Evolutionary conservation across 2,113 vertebrate genomes (phyloP).

Genomic region (Helogale parvula): DNA sequence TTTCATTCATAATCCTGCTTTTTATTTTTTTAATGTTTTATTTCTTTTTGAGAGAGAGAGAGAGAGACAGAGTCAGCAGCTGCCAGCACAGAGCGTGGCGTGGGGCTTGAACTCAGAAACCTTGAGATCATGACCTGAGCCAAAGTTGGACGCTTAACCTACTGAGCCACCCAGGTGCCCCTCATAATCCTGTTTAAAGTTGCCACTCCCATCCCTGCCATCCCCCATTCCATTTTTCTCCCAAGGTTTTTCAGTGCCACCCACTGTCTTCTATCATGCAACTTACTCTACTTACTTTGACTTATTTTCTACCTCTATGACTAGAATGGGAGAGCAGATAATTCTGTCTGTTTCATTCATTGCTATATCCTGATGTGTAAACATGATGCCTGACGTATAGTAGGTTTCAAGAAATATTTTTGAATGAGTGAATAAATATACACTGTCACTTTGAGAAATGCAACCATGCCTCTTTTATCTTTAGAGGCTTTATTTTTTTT

Average conservation of each 20-base stretch:
- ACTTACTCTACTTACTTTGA: background rate
- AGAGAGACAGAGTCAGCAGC: no score
- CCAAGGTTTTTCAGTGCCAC: background rate
- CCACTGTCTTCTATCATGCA: background rate
- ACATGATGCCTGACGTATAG: background rate
- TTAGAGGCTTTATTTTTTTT: background rate
- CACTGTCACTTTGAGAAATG: background rate
- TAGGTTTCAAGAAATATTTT: background rate
- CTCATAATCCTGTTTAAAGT: background rate
- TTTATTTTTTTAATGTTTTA: no score
- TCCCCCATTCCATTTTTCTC: background rate
- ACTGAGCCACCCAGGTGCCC: no score
- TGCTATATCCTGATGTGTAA: background rate
- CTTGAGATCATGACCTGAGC: no score
- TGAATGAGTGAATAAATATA: background rate
- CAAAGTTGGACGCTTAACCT: no score
- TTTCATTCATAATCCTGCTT: background rate
- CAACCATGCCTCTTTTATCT: background rate
- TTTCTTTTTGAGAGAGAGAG: no score
- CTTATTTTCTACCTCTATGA: background rate
- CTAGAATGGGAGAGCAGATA: background rate
- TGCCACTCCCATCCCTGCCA: rapidly evolving
- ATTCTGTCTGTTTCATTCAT: background rate
- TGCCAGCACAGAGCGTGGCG: no score
- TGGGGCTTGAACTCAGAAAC: no score